Conservation (phyloP, 1,140 invertebrate genomes). For the Cyphomyrmex costatus region DNA sequence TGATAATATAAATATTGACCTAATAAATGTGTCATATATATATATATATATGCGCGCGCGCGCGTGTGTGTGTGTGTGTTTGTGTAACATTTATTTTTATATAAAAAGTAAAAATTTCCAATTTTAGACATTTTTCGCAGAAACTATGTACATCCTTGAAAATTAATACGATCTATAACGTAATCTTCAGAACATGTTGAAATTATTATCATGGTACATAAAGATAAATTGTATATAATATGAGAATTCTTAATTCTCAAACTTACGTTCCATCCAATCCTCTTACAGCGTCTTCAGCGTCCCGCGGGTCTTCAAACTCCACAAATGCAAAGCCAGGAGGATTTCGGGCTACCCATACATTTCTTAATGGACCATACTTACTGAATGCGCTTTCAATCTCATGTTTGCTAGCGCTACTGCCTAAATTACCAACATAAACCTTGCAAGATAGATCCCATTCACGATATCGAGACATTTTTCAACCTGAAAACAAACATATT, state of each 20-base stretch:
- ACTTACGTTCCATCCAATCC: constrained; percentile 97
- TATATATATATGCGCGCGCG: too few species aligned
- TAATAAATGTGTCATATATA: too few species aligned
- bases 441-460: constrained; percentile 98
- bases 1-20: too few species aligned
- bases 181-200: too few species aligned
- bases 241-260: background rate
- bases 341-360: constrained; percentile 98
- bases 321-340: constrained; percentile 99
- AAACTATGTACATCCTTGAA: too few species aligned
- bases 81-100: too few species aligned
- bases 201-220: too few species aligned
- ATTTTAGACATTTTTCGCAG: too few species aligned
- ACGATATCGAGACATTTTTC: constrained; percentile 90
- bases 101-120: too few species aligned
- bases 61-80: too few species aligned
- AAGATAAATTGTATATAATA: background rate
- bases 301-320: constrained; percentile 98
- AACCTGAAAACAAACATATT: constrained; percentile 20
- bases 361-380: constrained; percentile 97
- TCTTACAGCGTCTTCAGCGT: constrained; percentile 98
- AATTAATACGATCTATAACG: too few species aligned
- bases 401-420: constrained; percentile 96
- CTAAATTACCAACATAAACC: constrained; percentile 99
- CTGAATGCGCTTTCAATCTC: constrained; percentile 97